phyloP scores from a whole-genome alignment of 2,797 vertebrate genomes.

The Coluber constrictor region DNA sequence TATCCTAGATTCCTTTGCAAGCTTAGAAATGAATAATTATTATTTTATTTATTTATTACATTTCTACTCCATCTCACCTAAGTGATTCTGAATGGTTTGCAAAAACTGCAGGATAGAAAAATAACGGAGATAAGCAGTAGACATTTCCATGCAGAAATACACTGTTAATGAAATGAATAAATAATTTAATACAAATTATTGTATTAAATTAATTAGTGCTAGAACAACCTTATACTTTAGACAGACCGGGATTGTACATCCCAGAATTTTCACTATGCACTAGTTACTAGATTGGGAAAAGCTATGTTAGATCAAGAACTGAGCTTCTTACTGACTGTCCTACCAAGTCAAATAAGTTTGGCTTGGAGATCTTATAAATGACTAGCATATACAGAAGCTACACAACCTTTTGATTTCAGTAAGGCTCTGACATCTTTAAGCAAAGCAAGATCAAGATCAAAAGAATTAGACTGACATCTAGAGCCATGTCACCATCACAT shows the following conservation, averaged over 20 bases:
- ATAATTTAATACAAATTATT: neutral
- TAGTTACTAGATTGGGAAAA: constrained; percentile 2
- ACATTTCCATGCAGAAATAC: fast-evolving
- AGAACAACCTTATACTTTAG: neutral
- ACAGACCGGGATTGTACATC: neutral
- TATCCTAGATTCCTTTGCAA: neutral
- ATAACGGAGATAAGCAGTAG: neutral
- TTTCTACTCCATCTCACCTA: neutral
- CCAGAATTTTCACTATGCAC: neutral
- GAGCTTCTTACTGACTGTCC: constrained; percentile 15
- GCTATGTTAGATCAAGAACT: constrained; percentile 6
- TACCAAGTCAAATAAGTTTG: neutral
- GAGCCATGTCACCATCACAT: neutral
- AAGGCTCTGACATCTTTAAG: neutral
- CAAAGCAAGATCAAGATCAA: constrained; percentile 14
- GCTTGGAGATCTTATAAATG: neutral
- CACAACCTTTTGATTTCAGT: neutral
- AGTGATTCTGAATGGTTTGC: neutral
- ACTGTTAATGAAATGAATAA: fast-evolving
- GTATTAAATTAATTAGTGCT: neutral
- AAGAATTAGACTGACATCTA: neutral
- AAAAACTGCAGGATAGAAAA: constrained; percentile 17
- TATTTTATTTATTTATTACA: neutral
- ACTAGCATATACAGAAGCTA: neutral
- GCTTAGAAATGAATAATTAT: neutral